phyloP scores from a whole-genome alignment of 2,113 vertebrate genomes.

The Ciconia maguari region DNA sequence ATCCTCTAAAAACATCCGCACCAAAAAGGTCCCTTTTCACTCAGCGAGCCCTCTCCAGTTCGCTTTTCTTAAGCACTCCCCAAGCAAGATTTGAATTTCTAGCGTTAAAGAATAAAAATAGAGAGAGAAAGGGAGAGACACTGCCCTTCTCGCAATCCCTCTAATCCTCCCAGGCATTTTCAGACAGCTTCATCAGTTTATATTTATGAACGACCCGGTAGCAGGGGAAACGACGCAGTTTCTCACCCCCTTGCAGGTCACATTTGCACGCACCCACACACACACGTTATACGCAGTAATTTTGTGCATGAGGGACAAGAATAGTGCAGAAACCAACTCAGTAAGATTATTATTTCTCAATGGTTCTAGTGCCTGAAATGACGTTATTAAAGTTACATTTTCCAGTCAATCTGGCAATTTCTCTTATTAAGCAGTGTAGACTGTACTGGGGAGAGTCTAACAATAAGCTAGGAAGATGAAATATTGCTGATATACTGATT shows the following conservation, averaged over 20 bases:
- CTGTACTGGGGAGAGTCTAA: neutral
- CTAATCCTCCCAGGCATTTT: neutral
- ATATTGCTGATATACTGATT: neutral
- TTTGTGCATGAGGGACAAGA: neutral
- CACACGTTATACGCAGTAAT: neutral
- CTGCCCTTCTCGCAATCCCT: neutral
- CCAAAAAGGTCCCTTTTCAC: neutral
- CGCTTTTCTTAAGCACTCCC: neutral
- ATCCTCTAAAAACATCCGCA: neutral
- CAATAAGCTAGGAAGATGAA: neutral
- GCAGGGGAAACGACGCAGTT: neutral
- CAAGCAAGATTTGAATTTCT: neutral
- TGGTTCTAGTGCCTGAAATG: neutral
- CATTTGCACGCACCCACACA: neutral
- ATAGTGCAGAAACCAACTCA: neutral
- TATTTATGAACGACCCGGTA: neutral
- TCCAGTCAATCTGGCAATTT: slow-evolving; percentile 53
- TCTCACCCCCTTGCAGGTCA: neutral
- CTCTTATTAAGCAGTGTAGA: neutral
- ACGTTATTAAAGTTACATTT: slow-evolving; percentile 49
- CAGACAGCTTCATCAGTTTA: neutral
- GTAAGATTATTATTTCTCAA: slow-evolving; percentile 19
- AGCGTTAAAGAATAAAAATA: neutral
- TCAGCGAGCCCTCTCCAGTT: neutral
- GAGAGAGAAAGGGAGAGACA: neutral